Base-by-base conservation (phyloP, 1,140 invertebrate genomes). In the Ostrea edulis region DNA sequence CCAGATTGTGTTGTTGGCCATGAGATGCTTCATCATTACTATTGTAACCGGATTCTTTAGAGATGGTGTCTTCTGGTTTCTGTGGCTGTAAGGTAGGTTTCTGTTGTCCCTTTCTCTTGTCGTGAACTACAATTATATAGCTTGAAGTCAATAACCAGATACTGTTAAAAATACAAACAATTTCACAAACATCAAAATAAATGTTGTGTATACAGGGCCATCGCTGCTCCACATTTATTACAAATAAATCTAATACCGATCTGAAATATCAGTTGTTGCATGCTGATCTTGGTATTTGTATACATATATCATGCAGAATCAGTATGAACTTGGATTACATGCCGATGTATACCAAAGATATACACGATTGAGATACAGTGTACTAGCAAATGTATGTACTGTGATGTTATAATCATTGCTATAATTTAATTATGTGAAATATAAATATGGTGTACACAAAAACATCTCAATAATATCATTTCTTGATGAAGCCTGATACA, bases 1-100 rank as follows among this genome's bases (percentile, higher is more conserved):
- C 91, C 12, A 91, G 51, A 7, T 87, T 86, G 85, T 96, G 94
- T 90, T 95, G 96, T 82, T 95, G 95, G 71, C 93, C 3, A 14
- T 91, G 88, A 83, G 90, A 89, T 92, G 88, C 94, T 92, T 86
- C 95, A 94, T 87, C 95, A 92, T 92, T 89, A 68, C 82, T 90
- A 65, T 91, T 90, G 88, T 94, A 92, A 62, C 90, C 92, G 8
- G 90, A 91, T 86, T 92, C 92, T 44, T 86, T 86, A 35, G 90
- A 89, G n/a, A 84, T 77, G 9, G 85, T 53, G 51, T 86, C 62
- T 52, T 86, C 65, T 52, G 62, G 62, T 77, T 71, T 86, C 44
- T 68, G 68, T n/a, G 35, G 65, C 22, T 71, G 44, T 52, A 53
- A 29, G 44, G 53, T 35, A 11, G 20, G 55, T n/a, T 85, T 35